Evolutionary conservation across 2,797 vertebrate species (phyloP).

Genomic region (Gymnopithys bicolor): DNA sequence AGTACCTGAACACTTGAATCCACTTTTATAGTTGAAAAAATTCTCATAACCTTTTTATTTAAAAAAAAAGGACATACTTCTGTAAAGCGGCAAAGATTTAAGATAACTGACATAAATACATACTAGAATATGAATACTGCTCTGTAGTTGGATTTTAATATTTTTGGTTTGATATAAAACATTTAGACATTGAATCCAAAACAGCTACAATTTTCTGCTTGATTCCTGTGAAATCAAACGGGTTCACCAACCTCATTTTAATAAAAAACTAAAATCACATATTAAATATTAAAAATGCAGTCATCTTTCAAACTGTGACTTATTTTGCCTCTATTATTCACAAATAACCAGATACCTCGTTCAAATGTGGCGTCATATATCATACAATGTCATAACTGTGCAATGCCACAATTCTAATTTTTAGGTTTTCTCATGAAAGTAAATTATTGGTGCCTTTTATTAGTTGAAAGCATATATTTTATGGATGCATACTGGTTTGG

Average conservation of each 20-base stretch:
- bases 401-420: neutral
- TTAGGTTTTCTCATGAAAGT: fast-evolving
- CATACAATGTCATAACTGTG: neutral
- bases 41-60: neutral
- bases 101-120: neutral
- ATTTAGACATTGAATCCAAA: neutral
- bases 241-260: neutral
- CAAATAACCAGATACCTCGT: neutral
- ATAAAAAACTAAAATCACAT: neutral
- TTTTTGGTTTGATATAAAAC: neutral
- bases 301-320: neutral
- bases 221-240: neutral
- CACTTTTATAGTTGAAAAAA: neutral
- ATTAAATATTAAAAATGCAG: neutral
- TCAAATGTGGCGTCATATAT: neutral
- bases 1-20: neutral
- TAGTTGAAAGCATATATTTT: neutral
- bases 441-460: neutral
- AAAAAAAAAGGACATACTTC: neutral
- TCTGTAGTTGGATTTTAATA: neutral
- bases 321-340: neutral
- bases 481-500: neutral
- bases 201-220: neutral
- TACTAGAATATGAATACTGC: neutral
- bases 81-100: neutral